Conservation (phyloP, 2,797 vertebrate genomes). For the Geotrypetes seraphini region DNA sequence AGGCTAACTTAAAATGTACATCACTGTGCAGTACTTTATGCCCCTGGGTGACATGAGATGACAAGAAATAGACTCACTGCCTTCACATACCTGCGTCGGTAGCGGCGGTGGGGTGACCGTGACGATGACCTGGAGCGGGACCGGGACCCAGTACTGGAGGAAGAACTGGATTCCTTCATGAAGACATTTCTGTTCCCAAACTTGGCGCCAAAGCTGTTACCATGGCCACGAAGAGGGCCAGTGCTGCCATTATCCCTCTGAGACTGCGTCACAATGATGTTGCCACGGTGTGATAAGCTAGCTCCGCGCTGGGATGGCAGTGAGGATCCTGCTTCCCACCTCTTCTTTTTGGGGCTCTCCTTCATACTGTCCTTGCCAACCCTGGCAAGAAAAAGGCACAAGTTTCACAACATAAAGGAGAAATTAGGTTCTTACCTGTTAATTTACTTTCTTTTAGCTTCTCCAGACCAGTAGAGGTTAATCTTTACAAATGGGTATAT, state of each 20-base stretch:
- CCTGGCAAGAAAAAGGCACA: too few species aligned
- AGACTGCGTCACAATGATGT: slow-evolving; percentile 41
- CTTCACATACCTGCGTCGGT: slow-evolving; percentile 36
- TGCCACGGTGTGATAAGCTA: neutral
- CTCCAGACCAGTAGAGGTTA: too few species aligned
- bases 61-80: too few species aligned
- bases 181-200: slow-evolving; percentile 83
- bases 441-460: too few species aligned
- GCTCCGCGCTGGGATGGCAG: slow-evolving; percentile 32
- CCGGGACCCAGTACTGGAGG: slow-evolving; percentile 74
- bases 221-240: too few species aligned
- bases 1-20: too few species aligned
- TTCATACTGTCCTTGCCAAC: slow-evolving; percentile 25
- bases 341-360: slow-evolving; percentile 51
- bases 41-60: too few species aligned
- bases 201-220: slow-evolving; percentile 31
- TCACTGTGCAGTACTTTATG: too few species aligned
- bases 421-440: too few species aligned
- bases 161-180: slow-evolving; percentile 77
- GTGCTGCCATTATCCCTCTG: slow-evolving; percentile 26
- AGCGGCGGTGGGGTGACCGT: slow-evolving; percentile 46
- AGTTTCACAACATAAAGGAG: too few species aligned
- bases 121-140: slow-evolving; percentile 74
- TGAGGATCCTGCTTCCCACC: slow-evolving; percentile 36
- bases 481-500: too few species aligned